Percentiles rank a stretch among this genome's conserved stretches.
Evolutionary conservation across 2,113 vertebrate genomes (phyloP).

Genomic region (Syngnathoides biaculeatus): DNA sequence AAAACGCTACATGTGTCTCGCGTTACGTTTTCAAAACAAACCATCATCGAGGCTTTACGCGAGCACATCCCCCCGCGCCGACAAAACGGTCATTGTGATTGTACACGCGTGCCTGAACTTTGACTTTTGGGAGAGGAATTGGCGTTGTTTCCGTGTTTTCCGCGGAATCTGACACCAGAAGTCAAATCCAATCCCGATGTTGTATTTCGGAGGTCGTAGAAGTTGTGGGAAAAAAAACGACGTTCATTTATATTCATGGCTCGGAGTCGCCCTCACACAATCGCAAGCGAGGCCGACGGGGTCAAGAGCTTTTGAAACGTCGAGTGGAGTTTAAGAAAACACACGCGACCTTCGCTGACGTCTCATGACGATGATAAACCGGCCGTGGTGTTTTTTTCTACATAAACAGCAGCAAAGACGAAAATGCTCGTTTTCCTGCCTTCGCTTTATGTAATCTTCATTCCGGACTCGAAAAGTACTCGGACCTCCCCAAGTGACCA

Average conservation of each 20-base stretch:
- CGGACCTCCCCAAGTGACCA: too few species aligned
- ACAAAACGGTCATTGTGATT: not conserved
- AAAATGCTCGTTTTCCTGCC: not conserved
- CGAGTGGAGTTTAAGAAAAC: slow-evolving; percentile 31
- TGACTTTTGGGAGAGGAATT: not conserved
- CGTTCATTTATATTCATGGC: slow-evolving; percentile 24
- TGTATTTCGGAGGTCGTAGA: slow-evolving; percentile 29
- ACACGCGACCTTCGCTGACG: slow-evolving; percentile 12
- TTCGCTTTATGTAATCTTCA: not conserved
- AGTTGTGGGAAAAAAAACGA: slow-evolving; percentile 39
- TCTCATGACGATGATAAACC: not conserved
- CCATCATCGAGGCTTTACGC: not conserved
- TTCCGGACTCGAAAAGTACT: not conserved
- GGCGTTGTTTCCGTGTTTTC: not conserved
- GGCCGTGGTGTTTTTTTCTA: not conserved
- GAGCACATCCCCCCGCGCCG: slow-evolving; percentile 6
- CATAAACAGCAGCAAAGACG: not conserved
- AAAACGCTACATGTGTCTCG: slow-evolving; percentile 11
- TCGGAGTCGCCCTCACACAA: slow-evolving; percentile 13
- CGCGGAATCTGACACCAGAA: not conserved
- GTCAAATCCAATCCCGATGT: not conserved
- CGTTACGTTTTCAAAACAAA: not conserved
- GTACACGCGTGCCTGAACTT: not conserved
- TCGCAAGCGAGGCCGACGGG: slow-evolving; percentile 11
- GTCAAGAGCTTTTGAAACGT: slow-evolving; percentile 33